phyloP scores from a whole-genome alignment of 53 echinoderm and acorn worm species.

The Actinopyga echinites region DNA sequence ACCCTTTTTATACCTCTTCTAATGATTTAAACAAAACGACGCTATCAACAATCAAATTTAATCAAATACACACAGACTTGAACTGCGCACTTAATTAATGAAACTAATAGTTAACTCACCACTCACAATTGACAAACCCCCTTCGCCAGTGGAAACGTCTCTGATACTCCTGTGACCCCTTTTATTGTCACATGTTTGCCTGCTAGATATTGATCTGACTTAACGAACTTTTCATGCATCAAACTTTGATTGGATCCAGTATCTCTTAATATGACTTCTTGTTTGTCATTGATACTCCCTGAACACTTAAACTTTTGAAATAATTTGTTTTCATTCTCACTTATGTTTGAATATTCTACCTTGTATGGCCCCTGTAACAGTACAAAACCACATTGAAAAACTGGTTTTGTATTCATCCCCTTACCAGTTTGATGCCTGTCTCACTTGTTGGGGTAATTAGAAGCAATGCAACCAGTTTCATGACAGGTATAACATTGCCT shows the following conservation, averaged over 20 bases:
- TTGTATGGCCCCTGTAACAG: too few relatives aligned
- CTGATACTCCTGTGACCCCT: constrained; percentile 12
- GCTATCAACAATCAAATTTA: too few relatives aligned
- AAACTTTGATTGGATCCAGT: constrained; percentile 15
- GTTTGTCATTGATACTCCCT: neutral
- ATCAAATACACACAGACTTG: too few relatives aligned
- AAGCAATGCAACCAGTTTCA: neutral
- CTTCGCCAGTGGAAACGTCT: neutral
- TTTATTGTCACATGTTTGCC: neutral
- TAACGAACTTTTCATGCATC: neutral
- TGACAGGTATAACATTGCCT: neutral
- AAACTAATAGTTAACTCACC: too few relatives aligned
- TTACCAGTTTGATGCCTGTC: neutral
- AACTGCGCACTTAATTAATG: too few relatives aligned
- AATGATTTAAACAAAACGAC: too few relatives aligned
- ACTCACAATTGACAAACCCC: neutral
- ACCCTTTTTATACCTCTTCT: too few relatives aligned
- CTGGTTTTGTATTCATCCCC: neutral
- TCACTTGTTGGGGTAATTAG: neutral
- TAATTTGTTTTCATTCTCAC: neutral
- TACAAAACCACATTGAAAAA: neutral
- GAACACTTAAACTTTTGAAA: neutral
- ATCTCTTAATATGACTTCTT: neutral
- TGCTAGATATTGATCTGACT: neutral
- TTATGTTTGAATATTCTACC: neutral